Percentiles rank a stretch among this genome's conserved stretches.
phyloP scores from a whole-genome alignment of 2,797 vertebrate genomes.

The Microhierax caerulescens region DNA sequence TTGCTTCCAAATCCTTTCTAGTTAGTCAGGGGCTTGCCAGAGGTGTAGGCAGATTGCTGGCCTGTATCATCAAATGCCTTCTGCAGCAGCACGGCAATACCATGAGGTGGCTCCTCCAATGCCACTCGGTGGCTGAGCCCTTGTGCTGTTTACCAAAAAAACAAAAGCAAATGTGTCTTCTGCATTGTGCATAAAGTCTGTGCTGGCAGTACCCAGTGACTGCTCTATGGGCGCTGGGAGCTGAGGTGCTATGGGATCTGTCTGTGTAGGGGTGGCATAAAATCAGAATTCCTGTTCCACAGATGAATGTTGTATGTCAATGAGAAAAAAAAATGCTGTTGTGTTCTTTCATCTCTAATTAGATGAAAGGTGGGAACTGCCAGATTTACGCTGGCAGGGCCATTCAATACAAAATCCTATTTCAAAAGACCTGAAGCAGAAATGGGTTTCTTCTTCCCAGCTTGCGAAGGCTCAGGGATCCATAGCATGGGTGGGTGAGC shows the following conservation, averaged over 20 bases:
- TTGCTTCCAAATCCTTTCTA: not conserved
- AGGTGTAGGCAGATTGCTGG: not conserved
- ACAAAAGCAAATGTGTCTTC: not conserved
- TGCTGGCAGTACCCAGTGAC: not conserved
- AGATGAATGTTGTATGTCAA: not conserved
- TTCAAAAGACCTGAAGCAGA: not conserved
- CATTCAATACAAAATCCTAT: not conserved
- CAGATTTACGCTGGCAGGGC: not conserved
- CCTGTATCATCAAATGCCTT: not conserved
- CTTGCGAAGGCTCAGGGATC: not conserved
- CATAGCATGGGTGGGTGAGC: not conserved
- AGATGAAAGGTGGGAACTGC: not conserved
- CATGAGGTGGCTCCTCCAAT: not conserved
- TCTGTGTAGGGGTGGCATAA: not conserved
- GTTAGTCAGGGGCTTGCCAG: not conserved
- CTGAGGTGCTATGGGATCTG: not conserved
- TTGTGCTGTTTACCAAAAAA: not conserved
- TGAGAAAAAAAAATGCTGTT: not conserved
- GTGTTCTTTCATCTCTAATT: not conserved
- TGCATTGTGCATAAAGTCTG: not conserved
- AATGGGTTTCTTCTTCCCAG: not conserved
- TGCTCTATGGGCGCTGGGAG: not conserved
- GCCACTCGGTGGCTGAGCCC: not conserved
- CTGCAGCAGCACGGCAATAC: not conserved
- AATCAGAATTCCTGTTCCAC: not conserved